Evolutionary conservation across 2,113 vertebrate species (phyloP), one percentile per base, ranked within the genome.

Genomic region (Pygoscelis antarcticus): DNA sequence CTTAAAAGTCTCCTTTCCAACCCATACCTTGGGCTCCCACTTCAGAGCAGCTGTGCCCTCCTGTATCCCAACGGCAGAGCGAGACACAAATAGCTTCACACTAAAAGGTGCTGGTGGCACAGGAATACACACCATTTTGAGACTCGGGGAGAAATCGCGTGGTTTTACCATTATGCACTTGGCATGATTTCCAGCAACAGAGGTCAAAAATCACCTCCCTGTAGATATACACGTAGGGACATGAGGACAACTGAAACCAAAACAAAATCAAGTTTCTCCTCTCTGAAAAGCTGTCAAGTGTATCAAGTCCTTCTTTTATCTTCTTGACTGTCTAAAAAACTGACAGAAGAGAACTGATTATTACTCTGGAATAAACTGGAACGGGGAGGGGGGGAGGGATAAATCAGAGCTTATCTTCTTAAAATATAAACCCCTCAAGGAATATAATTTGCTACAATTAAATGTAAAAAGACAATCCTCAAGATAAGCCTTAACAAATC

Each of bases 401-500:
- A 93, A 86, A 66, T 55, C 38, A 40, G 55, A 78, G 83, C 71
- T 96, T 87, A 92, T 75, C 87, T 85, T 66, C 80, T 87, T 94
- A 92, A 90, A 93, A 75, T 60, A 89, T 29, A 94, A 94, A 69
- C 13, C 42, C 68, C 75, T 70, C 64, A 66, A 92, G 91, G 75
- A 84, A 65, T 55, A 95, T 58, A 86, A 94, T 93, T 94, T 93
- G 36, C 42, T 89, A 64, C 83, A 96, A 93, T 96, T 97, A 96
- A 95, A 94, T 52, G 79, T 72, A 76, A 82, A 93, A 89, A 80
- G 79, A n/a, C 87, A 97, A 88, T 95, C 90, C 82, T 69, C 57
- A 74, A 89, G 87, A 58, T 96, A 96, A 97, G 92, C 87, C 86
- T 87, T 83, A 88, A 88, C 81, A 96, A 97, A 97, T 95, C 83